Base-by-base conservation (phyloP, 2,113 vertebrate species). In the Panthera tigris region DNA sequence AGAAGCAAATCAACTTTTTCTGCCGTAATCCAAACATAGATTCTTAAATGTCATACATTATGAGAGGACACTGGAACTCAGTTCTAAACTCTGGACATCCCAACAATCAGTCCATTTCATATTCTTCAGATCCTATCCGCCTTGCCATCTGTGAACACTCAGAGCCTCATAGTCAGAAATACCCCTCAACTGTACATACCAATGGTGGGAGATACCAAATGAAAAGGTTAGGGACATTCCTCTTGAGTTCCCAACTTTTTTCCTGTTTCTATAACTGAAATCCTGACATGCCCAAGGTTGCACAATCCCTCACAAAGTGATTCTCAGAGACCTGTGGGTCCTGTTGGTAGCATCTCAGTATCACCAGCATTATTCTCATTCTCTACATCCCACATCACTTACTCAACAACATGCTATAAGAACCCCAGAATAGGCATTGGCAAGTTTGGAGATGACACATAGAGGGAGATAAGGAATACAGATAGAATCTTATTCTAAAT, bases 1-100 rank as follows among this genome's bases (percentile, higher is more conserved):
- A 84, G n/a, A 94, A 57, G 19, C 27, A 81, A 93, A 74, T 92
- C 48, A 93, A 52, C 48, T 97, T 82, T 39, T 52, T 69, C 15
- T 78, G 18, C 21, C 71, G 14, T 81, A 85, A 89, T 39, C 15
- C 27, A 91, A 73, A 52, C 23, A 68, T 45, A 80, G 55, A 79
- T 80, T 76, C 41, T 36, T 91, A 89, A 91, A 74, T 66, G 15
- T 18, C 29, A 29, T 52, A n/a, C 21, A 76, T 15, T 50, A 33
- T 57, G 78, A 81, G 11, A 27, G 21, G n/a, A 69, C 19, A 55
- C 4, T 63, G 45, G 48, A 95, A 80, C 29, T 89, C 71, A 74
- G 11, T 93, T 73, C 21, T 78, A 65, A 90, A 93, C 14, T 61
- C 10, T 27, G n/a, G 9, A 41, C 5, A 21, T 1, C 4, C 16